Evolutionary conservation across 2,113 vertebrate species (phyloP), one percentile per base, ranked within the genome.

Genomic region (Oncorhynchus kisutch): DNA sequence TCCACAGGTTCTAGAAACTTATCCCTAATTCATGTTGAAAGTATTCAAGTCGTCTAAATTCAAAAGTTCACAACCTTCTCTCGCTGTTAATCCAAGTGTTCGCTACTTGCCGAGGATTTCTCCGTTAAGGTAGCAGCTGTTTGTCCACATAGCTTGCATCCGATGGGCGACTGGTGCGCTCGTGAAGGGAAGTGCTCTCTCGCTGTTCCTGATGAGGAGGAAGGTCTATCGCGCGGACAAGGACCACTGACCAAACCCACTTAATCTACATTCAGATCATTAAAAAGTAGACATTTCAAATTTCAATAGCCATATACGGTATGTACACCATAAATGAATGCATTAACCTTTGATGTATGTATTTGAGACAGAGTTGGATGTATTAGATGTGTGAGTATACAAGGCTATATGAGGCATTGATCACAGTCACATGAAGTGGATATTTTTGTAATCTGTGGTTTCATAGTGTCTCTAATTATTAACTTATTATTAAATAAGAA

Each of bases 201-300:
- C 76, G 89, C 85, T 83, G 89, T 93, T 93, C 92, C 86, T 91
- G 90, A 87, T 89, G 87, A 91, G 93, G 92, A 60, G 86, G 92
- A 45, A 88, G 90, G 88, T 80, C 86, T 78, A 78, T 67, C 65
- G 84, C 85, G 81, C 87, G 59, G 75, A 84, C 88, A 78, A 84
- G 82, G 85, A 91, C 81, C 71, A 54, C 59, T 81, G 76, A 79
- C 69, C 66, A 77, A 79, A 67, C 59, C 75, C 67, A 54, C 54
- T 20, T 18, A 14, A 20, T 18, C 3, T 6, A 14, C 20, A 62
- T 62, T 62, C 9, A 62, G n/a, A 57, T 57, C 3, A 20, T 45
- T 18, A 57, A 62, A 62, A 22, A 8, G 59, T 24, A 11, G 59
- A 8, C 59, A 11, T 22, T 62, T 62, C 8, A 62, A 62, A 62